Evolutionary conservation across 2,888 invertebrate genomes (phyloP).

Genomic region (Phortica magna): DNA sequence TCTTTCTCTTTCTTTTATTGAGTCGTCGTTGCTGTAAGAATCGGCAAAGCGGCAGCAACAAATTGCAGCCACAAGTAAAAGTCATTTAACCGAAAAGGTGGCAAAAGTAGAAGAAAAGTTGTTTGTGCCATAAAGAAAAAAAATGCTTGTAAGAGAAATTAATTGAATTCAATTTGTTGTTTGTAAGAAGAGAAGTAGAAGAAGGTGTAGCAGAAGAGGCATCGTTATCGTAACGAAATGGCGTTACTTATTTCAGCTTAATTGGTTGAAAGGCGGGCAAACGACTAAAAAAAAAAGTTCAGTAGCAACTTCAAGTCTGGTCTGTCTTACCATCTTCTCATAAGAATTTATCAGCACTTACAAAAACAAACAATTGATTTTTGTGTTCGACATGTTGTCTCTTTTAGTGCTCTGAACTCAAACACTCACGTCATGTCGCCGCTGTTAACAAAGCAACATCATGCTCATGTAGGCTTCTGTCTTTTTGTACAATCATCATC

Average conservation of each 20-base stretch:
- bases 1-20: too few relatives aligned
- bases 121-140: neutral
- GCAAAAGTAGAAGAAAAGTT: conserved; percentile 6
- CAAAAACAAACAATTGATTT: too few relatives aligned
- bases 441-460: neutral
- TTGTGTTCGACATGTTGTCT: too few relatives aligned
- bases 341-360: too few relatives aligned
- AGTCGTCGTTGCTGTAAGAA: neutral
- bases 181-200: neutral
- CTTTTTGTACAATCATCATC: neutral
- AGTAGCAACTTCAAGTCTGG: too few relatives aligned
- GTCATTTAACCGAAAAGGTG: conserved; percentile 11
- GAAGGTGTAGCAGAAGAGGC: neutral
- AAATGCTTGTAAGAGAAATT: neutral
- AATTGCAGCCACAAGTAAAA: conserved; percentile 19
- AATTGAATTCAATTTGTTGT: conserved; percentile 28
- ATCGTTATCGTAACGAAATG: neutral
- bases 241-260: neutral
- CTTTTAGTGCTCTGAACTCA: neutral
- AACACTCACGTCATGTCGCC: neutral
- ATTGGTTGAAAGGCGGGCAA: neutral
- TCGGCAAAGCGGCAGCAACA: neutral
- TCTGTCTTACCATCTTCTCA: too few relatives aligned
- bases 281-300: too few relatives aligned
- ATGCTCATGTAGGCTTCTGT: neutral